Evolutionary conservation across 1,140 invertebrate species (phyloP), one percentile per base, ranked within the genome.

Genomic region (Dendrolimus kikuchii): DNA sequence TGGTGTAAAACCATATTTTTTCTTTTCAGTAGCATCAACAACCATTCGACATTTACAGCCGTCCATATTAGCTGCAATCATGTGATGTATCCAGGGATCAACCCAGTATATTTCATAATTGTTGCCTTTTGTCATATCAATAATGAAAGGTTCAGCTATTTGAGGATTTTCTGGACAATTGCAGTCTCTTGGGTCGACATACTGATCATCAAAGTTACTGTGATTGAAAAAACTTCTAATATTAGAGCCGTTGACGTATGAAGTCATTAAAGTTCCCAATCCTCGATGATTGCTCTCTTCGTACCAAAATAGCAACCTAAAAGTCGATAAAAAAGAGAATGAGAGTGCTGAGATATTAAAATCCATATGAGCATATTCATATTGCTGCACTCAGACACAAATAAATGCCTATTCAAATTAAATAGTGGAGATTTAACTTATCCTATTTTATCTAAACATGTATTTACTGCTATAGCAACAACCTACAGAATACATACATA

Each of bases 241-340:
- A 46, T 89, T 76, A 4, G 75, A 80, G 2, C 92, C 92, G 57
- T 90, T 86, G 0, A 89, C 68, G 57, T 90, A 86, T 4, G 90
- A 89, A 53, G 90, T 90, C 91, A 93, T 92, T 43, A 94, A 79
- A 42, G 86, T 84, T 7, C 87, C 86, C n/a, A 86, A 64, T 9
- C 89, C 89, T 48, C 81, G 82, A 48, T 89, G 81, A 42, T 85
- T 88, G 46, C 88, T 74, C 81, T 93, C 91, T 57, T 94, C 91
- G 47, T 84, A 86, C 94, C 94, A 96, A 64, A 92, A 92, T 40
- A 96, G 68, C 42, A 89, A 90, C 63, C 93, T 95, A 67, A 58
- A 89, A 88, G 4, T 23, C 1, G 23, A 23, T 23, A 23, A 23
- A 23, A 23, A 23, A 23, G 1, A 23, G 23, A 23, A 23, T 23